Percentiles rank a stretch among this genome's conserved stretches.
These are phyloP conservation scores for Alethe castanea DNA, from an alignment of 2,113 vertebrate genomes.

Conservation along the genomic window DNA sequence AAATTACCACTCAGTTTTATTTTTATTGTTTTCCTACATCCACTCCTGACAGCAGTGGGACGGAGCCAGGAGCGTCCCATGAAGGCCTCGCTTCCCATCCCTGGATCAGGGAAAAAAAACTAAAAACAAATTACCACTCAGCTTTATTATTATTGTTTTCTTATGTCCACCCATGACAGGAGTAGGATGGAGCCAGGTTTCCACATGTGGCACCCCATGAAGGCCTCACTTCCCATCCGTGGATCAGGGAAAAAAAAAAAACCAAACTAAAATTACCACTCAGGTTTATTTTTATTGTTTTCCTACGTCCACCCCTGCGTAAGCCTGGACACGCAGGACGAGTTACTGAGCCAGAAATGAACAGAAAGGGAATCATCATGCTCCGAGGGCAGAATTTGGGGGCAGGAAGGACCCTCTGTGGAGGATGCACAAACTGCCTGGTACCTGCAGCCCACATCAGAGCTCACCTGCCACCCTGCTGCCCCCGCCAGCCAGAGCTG, in stretches of 20 bases:
- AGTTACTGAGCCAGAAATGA: neutral
- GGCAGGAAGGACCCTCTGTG: neutral
- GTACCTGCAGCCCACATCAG: neutral
- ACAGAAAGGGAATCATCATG: neutral
- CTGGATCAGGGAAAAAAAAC: too few relatives aligned
- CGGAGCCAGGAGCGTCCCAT: too few relatives aligned
- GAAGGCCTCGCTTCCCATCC: too few relatives aligned
- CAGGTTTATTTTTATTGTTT: neutral
- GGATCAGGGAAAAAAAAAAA: too few relatives aligned
- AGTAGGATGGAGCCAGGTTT: too few relatives aligned
- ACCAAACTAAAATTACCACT: neutral
- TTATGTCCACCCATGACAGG: too few relatives aligned
- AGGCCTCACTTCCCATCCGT: neutral
- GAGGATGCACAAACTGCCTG: neutral
- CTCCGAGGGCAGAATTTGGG: neutral
- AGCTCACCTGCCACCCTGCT: conserved; percentile 1
- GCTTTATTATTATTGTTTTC: too few relatives aligned
- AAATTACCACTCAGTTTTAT: accelerated
- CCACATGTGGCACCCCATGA: neutral
- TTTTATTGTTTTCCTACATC: neutral
- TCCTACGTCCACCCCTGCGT: neutral
- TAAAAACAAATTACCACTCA: too few relatives aligned
- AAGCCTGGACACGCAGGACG: neutral
- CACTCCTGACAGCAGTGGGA: neutral
- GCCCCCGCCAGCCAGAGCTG: neutral